phyloP scores from a whole-genome alignment of 2,888 invertebrate species.

The Peribatodes rhomboidaria region DNA sequence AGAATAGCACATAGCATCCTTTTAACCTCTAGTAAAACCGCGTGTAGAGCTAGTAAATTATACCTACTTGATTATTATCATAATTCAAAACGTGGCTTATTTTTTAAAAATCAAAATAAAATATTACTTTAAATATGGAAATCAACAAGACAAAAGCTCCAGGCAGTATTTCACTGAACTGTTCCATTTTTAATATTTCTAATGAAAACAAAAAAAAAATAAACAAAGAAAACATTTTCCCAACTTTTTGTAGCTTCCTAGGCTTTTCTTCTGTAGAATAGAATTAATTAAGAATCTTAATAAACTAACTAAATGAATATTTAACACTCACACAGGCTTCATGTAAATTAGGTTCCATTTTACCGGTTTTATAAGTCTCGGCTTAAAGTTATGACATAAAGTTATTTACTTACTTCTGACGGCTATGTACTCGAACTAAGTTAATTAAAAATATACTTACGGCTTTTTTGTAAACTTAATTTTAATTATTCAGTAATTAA shows the following conservation, averaged over 20 bases:
- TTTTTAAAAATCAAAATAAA: too few relatives aligned
- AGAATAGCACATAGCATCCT: too few relatives aligned
- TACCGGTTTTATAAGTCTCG: conserved; percentile 50
- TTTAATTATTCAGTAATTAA: background rate
- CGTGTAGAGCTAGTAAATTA: too few relatives aligned
- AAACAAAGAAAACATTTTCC: background rate
- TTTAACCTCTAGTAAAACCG: too few relatives aligned
- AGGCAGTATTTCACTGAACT: background rate
- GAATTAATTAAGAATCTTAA: conserved; percentile 21
- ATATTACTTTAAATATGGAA: too few relatives aligned
- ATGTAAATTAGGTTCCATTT: conserved; percentile 69
- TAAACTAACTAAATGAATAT: conserved; percentile 72
- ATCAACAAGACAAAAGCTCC: background rate
- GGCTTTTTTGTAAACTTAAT: background rate
- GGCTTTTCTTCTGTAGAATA: conserved; percentile 4
- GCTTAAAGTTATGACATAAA: conserved; percentile 46
- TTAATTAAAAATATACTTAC: conserved; percentile 5
- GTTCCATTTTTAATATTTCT: background rate
- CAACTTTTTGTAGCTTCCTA: background rate
- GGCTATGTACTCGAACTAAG: conserved; percentile 21
- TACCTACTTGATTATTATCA: too few relatives aligned
- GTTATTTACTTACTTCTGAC: conserved; percentile 23
- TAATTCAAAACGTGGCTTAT: too few relatives aligned
- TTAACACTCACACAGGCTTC: conserved; percentile 63
- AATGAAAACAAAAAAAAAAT: background rate